These are phyloP conservation scores for Lasioglossum morio DNA, from an alignment of 2,888 invertebrate species.

Conservation along the genomic window DNA sequence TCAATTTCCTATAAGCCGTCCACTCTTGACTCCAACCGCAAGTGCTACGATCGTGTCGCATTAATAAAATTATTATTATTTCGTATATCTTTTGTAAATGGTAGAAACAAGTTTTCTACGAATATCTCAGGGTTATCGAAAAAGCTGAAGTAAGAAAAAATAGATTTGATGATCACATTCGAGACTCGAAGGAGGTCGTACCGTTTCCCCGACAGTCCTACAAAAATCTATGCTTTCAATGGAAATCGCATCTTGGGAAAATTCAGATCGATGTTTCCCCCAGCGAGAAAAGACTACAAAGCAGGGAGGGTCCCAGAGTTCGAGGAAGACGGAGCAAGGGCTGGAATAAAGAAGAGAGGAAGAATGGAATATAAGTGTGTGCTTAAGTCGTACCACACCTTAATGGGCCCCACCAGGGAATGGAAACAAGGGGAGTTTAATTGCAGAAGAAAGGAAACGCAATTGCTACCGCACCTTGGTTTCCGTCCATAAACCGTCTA, in stretches of 20 bases:
- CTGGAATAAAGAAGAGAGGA: conserved; percentile 19
- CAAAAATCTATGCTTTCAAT: conserved; percentile 46
- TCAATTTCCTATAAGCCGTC: not conserved
- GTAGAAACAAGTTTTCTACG: no score
- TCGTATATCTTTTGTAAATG: no score
- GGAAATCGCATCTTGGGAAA: conserved; percentile 66
- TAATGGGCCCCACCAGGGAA: conserved; percentile 60
- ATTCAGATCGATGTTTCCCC: conserved; percentile 70
- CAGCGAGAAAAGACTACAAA: conserved; percentile 38
- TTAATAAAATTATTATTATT: no score
- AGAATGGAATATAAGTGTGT: conserved; percentile 58
- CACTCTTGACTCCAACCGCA: not conserved
- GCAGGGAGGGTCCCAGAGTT: conserved; percentile 15
- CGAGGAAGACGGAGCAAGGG: not conserved
- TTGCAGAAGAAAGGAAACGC: conserved; percentile 62
- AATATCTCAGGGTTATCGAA: no score
- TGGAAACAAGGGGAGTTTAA: conserved; percentile 62
- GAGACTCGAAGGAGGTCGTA: conserved; percentile 22
- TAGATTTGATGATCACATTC: conserved; percentile 9
- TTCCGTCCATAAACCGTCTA: conserved; percentile 39
- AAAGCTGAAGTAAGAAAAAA: no score
- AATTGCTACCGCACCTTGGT: conserved; percentile 62
- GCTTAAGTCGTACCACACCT: conserved; percentile 69
- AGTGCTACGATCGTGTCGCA: not conserved
- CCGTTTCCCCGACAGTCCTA: conserved; percentile 15